These are phyloP conservation scores for Drosophila obscura DNA, from an alignment of 1,140 invertebrate species.

Conservation along the genomic window DNA sequence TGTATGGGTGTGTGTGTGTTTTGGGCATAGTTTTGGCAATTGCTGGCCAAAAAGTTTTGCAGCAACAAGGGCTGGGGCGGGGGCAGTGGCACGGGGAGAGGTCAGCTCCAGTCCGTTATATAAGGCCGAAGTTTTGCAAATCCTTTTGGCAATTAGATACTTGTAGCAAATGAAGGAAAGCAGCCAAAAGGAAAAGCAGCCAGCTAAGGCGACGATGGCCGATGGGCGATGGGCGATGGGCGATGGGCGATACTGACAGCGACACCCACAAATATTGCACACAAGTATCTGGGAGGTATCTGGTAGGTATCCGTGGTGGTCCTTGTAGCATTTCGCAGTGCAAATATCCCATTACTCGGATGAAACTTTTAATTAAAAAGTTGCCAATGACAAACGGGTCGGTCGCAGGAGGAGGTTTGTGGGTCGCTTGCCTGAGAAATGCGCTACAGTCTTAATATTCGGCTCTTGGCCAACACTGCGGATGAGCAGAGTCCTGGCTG, in stretches of 20 bases:
- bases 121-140: conserved; percentile 70
- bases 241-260: background rate
- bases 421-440: conserved; percentile 34
- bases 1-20: too few species aligned
- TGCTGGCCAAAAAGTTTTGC: conserved; percentile 57
- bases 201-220: background rate
- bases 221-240: too few species aligned
- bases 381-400: conserved; percentile 76
- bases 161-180: conserved; percentile 52
- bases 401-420: conserved; percentile 3
- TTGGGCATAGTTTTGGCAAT: conserved; percentile 63
- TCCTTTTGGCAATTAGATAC: conserved; percentile 81
- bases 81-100: conserved; percentile 22
- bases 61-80: conserved; percentile 29
- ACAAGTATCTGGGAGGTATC: conserved; percentile 42
- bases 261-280: conserved; percentile 72
- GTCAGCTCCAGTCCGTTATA: conserved; percentile 59
- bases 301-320: conserved; percentile 26
- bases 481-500: conserved; percentile 34
- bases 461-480: conserved; percentile 25
- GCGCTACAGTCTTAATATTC: conserved; percentile 68
- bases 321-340: conserved; percentile 71
- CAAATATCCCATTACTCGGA: conserved; percentile 82
- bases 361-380: conserved; percentile 83
- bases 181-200: background rate